Conservation (phyloP, 2,797 vertebrate genomes). For the Meriones psammophilus region DNA sequence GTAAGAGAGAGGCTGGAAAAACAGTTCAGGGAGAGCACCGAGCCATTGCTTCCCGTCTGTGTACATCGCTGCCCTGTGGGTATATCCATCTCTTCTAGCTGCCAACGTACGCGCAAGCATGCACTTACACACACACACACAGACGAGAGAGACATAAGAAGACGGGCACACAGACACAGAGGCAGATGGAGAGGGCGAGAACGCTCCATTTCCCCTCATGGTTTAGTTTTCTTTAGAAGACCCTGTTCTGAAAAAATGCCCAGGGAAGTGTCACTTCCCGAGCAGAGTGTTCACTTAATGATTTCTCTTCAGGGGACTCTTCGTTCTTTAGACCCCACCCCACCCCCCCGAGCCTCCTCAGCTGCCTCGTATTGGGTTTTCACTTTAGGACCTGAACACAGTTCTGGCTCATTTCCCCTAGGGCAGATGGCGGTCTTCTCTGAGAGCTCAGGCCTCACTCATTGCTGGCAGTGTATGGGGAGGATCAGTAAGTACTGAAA, state of each 20-base stretch:
- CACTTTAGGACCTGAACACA: constrained; percentile 46
- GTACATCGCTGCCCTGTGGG: neutral
- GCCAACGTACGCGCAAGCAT: neutral
- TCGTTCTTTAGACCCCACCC: neutral
- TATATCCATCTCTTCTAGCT: neutral
- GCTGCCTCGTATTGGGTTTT: neutral
- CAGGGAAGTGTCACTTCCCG: neutral
- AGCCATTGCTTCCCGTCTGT: neutral
- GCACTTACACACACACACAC: neutral
- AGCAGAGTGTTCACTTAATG: neutral
- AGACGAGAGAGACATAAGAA: no score
- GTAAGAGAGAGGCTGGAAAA: neutral
- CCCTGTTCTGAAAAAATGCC: neutral
- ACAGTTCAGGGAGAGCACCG: neutral
- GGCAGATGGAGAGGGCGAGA: neutral
- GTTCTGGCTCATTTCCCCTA: constrained; percentile 24
- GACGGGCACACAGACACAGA: neutral
- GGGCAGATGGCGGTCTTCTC: neutral
- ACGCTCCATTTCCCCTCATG: neutral
- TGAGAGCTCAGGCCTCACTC: neutral
- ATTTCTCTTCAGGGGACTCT: neutral
- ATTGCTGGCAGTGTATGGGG: neutral
- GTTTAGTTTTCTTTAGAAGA: constrained; percentile 4
- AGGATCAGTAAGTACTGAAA: constrained; percentile 35
- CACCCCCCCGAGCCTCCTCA: neutral